Evolutionary conservation across 2,888 invertebrate species (phyloP).

Genomic region (Euplagia quadripunctaria): DNA sequence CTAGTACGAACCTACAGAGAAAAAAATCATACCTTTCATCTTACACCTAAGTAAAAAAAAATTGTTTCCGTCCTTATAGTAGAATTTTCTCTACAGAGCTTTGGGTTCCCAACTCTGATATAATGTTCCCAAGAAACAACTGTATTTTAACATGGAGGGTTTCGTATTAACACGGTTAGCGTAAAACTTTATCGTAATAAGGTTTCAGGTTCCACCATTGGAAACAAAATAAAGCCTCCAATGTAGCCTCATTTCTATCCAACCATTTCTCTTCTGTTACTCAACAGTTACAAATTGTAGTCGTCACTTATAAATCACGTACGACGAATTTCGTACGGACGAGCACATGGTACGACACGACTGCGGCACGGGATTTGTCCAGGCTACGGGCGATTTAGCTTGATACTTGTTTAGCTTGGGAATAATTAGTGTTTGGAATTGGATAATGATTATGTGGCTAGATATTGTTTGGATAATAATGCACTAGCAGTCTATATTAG

Average conservation of each 20-base stretch:
- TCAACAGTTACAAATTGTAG: constrained; percentile 9
- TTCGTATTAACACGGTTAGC: too few relatives aligned
- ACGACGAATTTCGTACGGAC: not conserved
- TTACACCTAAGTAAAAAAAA: too few relatives aligned
- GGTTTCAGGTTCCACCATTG: too few relatives aligned
- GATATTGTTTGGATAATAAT: not conserved
- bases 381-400: constrained; percentile 3
- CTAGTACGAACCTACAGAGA: too few relatives aligned
- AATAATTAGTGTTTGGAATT: constrained; percentile 11
- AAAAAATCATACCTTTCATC: too few relatives aligned
- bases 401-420: not conserved
- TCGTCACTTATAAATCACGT: constrained; percentile 21
- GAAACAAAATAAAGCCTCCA: not conserved
- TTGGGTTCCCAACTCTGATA: too few relatives aligned
- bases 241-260: not conserved
- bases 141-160: too few relatives aligned
- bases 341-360: constrained; percentile 3
- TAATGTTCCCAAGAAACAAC: too few relatives aligned
- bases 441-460: constrained; percentile 9
- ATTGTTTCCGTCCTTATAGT: too few relatives aligned
- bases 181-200: too few relatives aligned
- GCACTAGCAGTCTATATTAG: not conserved
- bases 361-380: constrained; percentile 19
- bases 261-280: not conserved
- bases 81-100: too few relatives aligned